These are phyloP conservation scores for Philaethria dido DNA, from an alignment of 2,888 invertebrate species.

Conservation along the genomic window DNA sequence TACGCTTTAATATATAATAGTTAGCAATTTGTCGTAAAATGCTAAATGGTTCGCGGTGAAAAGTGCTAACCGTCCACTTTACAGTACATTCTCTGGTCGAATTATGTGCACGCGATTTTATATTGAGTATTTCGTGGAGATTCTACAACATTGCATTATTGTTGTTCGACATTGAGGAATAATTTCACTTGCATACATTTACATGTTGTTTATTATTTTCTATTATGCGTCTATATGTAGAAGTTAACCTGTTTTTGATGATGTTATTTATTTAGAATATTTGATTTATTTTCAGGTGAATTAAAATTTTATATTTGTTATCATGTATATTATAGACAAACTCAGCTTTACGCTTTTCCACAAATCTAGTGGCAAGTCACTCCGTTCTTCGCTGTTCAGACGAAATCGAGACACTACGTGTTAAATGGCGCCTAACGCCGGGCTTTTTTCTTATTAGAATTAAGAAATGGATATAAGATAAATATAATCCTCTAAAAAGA, in stretches of 20 bases:
- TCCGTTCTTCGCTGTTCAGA: too few species aligned
- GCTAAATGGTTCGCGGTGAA: constrained; percentile 37
- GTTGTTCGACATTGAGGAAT: constrained; percentile 12
- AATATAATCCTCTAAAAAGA: too few species aligned
- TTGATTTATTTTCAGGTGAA: too few species aligned
- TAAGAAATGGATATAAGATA: too few species aligned
- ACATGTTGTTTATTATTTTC: constrained; percentile 1
- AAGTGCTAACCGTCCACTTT: constrained; percentile 38
- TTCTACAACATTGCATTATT: constrained; percentile 29
- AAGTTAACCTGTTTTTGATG: neutral
- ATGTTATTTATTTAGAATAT: too few species aligned
- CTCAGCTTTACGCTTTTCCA: too few species aligned
- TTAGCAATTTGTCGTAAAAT: constrained; percentile 25
- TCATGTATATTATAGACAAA: too few species aligned
- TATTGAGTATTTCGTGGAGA: constrained; percentile 27
- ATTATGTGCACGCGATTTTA: constrained; percentile 39
- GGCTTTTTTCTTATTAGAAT: too few species aligned
- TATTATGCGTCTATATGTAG: neutral
- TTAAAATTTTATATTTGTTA: too few species aligned
- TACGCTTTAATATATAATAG: constrained; percentile 20
- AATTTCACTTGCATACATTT: constrained; percentile 14
- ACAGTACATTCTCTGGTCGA: constrained; percentile 38
- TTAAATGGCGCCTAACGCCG: too few species aligned
- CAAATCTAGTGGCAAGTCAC: too few species aligned
- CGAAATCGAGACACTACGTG: too few species aligned